These are phyloP conservation scores for Pelecanus crispus DNA, from an alignment of 2,113 vertebrate genomes.

Conservation along the genomic window DNA sequence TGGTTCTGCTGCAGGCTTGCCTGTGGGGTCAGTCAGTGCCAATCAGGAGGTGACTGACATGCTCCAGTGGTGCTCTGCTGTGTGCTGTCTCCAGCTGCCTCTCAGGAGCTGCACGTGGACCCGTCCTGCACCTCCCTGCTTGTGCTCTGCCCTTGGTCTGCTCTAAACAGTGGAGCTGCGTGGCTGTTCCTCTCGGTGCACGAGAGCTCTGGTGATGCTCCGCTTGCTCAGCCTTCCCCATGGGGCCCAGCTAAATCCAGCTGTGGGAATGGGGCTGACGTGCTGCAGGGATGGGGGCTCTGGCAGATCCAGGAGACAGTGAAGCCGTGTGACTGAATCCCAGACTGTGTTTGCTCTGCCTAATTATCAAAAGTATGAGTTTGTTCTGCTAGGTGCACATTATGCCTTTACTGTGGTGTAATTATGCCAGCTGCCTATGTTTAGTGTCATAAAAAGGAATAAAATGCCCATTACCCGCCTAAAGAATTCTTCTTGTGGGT, in stretches of 20 bases:
- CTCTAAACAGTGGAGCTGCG: background rate
- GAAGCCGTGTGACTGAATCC: conserved; percentile 54
- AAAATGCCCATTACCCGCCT: conserved; percentile 84
- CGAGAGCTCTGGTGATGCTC: background rate
- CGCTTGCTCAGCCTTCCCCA: background rate
- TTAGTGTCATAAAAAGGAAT: conserved; percentile 86
- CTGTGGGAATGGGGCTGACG: background rate
- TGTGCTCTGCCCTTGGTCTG: background rate
- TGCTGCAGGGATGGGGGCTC: background rate
- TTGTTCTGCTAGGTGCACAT: conserved; percentile 85
- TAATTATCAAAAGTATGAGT: conserved; percentile 84
- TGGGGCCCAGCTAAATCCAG: background rate
- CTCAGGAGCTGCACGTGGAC: background rate
- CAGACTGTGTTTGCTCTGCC: conserved; percentile 82
- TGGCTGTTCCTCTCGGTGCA: background rate
- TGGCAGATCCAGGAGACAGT: conserved; percentile 32
- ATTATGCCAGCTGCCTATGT: conserved; percentile 84
- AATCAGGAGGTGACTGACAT: background rate
- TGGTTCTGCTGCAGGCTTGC: background rate
- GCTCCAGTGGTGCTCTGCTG: background rate
- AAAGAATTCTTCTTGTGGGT: conserved; percentile 77
- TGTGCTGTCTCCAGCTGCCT: background rate
- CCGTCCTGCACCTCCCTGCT: background rate
- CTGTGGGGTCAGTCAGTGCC: fast-evolving
- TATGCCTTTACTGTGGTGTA: conserved; percentile 84